These are phyloP conservation scores for Drosophila erecta DNA, from an alignment of 1,140 invertebrate species.

Conservation along the genomic window DNA sequence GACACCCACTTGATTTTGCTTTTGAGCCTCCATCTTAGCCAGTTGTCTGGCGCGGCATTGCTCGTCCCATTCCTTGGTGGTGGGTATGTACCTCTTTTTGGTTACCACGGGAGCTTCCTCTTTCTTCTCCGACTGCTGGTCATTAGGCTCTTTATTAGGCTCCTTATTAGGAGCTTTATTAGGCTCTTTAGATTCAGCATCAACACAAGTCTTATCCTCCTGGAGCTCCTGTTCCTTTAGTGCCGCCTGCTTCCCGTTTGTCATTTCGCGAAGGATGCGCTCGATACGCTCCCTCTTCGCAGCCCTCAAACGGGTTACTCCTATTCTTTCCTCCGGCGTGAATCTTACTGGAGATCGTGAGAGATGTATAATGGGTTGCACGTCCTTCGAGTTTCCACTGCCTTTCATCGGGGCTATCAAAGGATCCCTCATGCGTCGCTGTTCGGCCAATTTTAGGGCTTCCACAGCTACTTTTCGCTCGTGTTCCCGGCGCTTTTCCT, in stretches of 20 bases:
- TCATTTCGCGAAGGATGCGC: conserved; percentile 57
- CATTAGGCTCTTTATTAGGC: no score
- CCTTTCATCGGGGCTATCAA: neutral
- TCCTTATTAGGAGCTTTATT: no score
- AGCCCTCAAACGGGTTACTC: conserved; percentile 39
- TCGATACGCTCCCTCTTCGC: conserved; percentile 59
- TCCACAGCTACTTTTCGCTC: conserved; percentile 62
- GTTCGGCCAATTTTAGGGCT: conserved; percentile 56
- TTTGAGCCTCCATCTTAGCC: neutral
- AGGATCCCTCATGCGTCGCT: conserved; percentile 48
- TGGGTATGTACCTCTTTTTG: conserved; percentile 59
- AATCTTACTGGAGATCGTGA: conserved; percentile 42
- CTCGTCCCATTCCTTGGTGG: conserved; percentile 68
- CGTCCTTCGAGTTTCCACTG: neutral
- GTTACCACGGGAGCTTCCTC: neutral
- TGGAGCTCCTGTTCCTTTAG: neutral
- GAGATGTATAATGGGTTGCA: conserved; percentile 28
- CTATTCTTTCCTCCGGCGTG: conserved; percentile 36
- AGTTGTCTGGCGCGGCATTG: conserved; percentile 31
- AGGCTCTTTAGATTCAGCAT: neutral
- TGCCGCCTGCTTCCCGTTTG: conserved; percentile 4
- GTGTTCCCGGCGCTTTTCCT: conserved; percentile 51
- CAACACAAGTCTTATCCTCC: neutral
- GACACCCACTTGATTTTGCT: neutral
- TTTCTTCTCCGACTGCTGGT: neutral